Evolutionary conservation across 2,888 invertebrate genomes (phyloP).

Genomic region (Oscheius sp.): DNA sequence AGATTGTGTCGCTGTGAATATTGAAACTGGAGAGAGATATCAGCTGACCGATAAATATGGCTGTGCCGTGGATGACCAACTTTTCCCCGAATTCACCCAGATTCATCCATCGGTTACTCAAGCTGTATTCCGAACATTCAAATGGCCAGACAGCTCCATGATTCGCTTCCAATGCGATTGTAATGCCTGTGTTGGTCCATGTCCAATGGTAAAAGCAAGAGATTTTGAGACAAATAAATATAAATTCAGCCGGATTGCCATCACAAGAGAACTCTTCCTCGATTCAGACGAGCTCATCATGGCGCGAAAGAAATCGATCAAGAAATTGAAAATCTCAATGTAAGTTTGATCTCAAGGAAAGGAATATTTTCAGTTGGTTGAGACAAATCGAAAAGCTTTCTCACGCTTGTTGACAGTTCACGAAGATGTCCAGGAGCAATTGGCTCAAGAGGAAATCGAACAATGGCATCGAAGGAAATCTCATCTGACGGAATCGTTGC

Average conservation of each 20-base stretch:
- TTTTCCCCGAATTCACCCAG: conserved; percentile 69
- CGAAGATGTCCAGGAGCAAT: conserved; percentile 19
- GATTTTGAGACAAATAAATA: not conserved
- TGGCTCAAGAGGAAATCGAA: conserved; percentile 26
- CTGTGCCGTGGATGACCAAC: conserved; percentile 69
- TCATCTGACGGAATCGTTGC: not conserved
- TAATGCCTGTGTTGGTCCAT: conserved; percentile 61
- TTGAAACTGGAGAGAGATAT: conserved; percentile 68
- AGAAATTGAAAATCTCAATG: not conserved
- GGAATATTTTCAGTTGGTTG: conserved; percentile 4
- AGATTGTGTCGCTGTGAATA: conserved; percentile 69
- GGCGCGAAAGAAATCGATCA: not conserved
- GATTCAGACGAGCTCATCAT: conserved; percentile 10
- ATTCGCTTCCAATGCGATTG: conserved; percentile 70
- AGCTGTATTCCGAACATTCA: conserved; percentile 64
- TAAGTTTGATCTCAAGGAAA: not conserved
- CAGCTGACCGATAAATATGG: conserved; percentile 66
- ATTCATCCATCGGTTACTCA: conserved; percentile 47
- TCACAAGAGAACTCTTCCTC: not conserved
- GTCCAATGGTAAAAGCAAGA: conserved; percentile 38
- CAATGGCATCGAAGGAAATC: conserved; percentile 8
- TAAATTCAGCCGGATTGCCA: not conserved
- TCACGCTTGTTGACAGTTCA: conserved; percentile 29
- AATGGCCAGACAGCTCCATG: conserved; percentile 70
- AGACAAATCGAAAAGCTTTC: conserved; percentile 26